Evolutionary conservation across 2,113 vertebrate genomes (phyloP), one percentile per base, ranked within the genome.

Genomic region (Hippocampus mohnikei): DNA sequence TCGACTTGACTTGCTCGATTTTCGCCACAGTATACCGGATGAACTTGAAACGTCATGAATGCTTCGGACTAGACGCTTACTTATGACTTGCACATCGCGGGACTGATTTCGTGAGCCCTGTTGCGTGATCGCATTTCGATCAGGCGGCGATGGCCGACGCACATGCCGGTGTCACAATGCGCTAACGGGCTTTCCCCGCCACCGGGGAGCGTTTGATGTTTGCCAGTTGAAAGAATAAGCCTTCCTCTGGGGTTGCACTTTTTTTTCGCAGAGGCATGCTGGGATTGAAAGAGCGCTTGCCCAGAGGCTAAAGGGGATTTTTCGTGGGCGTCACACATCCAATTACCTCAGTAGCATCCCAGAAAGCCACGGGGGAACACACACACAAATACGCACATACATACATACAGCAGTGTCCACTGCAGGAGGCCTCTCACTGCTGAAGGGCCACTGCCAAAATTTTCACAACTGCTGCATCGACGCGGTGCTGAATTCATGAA

Each of bases 291-390:
- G 85, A 88, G 84, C 79, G 76, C 87, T 88, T 80, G 87, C 90
- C 90, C 87, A 74, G 64, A 15, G 86, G 90, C 87, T 87, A 84
- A 86, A 86, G 82, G 87, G 83, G 89, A 88, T 89, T 90, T 90
- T 87, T 86, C 87, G 89, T 89, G 87, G 87, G 90, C 84, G 86
- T 88, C 89, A 84, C 85, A 83, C 88, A 92, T 90, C 91, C 89
- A 91, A 91, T 92, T 92, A 92, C 90, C 89, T 87, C 78, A 66
- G 86, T 81, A 84, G 84, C 87, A 85, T 84, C 87, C 83, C 73
- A 86, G 75, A 80, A 80, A 88, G 73, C 86, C 76, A 76, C 8
- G 1, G 73, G 83, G 52, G 52, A 53, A 63, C 33, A 64, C 81
- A 77, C 80, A 75, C 74, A 76, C 67, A 83, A 80, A 80, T 25